phyloP scores from a whole-genome alignment of 2,888 invertebrate species.

The Eupithecia dodoneata region DNA sequence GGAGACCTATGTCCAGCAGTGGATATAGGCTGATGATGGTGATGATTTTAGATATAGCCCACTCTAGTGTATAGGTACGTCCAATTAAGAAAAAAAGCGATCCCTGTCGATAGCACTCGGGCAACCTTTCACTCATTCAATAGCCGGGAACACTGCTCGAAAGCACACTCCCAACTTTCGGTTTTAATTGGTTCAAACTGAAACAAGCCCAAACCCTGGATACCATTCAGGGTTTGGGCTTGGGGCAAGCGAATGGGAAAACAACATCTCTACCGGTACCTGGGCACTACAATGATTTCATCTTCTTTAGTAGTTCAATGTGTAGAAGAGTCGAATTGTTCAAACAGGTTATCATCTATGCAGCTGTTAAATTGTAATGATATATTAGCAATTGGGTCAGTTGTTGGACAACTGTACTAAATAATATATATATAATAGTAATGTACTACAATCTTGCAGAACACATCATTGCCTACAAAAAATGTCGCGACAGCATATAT shows the following conservation, averaged over 20 bases:
- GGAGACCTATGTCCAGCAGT: too few species aligned
- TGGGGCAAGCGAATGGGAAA: not conserved
- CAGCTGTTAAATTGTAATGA: not conserved
- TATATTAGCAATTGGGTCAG: not conserved
- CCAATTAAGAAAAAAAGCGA: not conserved
- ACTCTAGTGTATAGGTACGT: not conserved
- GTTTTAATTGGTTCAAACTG: constrained; percentile 60
- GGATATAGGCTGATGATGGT: too few species aligned
- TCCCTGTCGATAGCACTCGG: not conserved
- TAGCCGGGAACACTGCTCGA: constrained; percentile 21
- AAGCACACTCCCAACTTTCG: constrained; percentile 46
- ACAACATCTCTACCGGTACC: not conserved
- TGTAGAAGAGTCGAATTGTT: not conserved
- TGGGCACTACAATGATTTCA: not conserved
- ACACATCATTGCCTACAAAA: too few species aligned
- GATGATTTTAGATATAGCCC: not conserved
- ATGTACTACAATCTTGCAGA: too few species aligned
- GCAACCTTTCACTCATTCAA: constrained; percentile 16
- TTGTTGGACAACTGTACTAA: not conserved
- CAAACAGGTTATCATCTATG: not conserved
- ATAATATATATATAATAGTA: not conserved
- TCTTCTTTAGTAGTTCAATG: not conserved
- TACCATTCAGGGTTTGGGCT: constrained; percentile 40
- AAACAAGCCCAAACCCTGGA: too few species aligned
- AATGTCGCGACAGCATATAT: too few species aligned